Percentiles rank a stretch among this genome's conserved stretches.
Conservation (phyloP, 2,113 vertebrate species). For the Salvelinus alpinus region DNA sequence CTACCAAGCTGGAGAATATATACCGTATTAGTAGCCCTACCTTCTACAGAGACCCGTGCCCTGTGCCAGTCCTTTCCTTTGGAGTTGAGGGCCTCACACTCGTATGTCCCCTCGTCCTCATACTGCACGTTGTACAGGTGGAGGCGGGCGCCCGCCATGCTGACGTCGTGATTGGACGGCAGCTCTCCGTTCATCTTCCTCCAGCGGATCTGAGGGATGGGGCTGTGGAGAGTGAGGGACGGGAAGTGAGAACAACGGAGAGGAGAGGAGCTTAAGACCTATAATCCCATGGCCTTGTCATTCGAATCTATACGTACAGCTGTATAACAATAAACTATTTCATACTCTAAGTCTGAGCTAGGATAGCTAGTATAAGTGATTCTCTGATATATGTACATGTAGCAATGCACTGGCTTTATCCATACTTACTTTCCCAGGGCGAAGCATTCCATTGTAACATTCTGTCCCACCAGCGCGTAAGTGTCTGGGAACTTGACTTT, state of each 20-base stretch:
- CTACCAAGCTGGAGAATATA: too few species aligned
- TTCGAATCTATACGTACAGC: neutral
- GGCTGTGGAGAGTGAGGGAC: slow-evolving; percentile 67
- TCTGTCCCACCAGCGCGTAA: slow-evolving; percentile 85
- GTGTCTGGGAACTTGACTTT: slow-evolving; percentile 89
- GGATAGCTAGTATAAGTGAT: neutral
- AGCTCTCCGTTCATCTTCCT: slow-evolving; percentile 82
- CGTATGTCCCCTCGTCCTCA: slow-evolving; percentile 87
- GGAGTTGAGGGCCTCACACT: slow-evolving; percentile 89
- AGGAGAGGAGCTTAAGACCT: neutral
- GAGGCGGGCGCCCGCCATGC: slow-evolving; percentile 84
- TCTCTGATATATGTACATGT: neutral
- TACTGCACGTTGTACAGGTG: slow-evolving; percentile 88
- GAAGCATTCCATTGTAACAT: slow-evolving; percentile 94
- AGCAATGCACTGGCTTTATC: neutral
- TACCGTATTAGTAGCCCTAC: slow-evolving; percentile 51
- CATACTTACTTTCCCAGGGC: slow-evolving; percentile 96
- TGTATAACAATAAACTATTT: neutral
- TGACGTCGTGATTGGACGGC: slow-evolving; percentile 83
- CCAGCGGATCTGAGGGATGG: slow-evolving; percentile 92
- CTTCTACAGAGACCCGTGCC: slow-evolving; percentile 85
- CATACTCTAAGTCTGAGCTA: neutral
- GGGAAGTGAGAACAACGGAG: too few species aligned
- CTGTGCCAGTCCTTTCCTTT: slow-evolving; percentile 88
- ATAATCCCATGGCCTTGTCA: neutral